Evolutionary conservation across 2,113 vertebrate genomes (phyloP), one percentile per base, ranked within the genome.

Genomic region (Caranx melampygus): DNA sequence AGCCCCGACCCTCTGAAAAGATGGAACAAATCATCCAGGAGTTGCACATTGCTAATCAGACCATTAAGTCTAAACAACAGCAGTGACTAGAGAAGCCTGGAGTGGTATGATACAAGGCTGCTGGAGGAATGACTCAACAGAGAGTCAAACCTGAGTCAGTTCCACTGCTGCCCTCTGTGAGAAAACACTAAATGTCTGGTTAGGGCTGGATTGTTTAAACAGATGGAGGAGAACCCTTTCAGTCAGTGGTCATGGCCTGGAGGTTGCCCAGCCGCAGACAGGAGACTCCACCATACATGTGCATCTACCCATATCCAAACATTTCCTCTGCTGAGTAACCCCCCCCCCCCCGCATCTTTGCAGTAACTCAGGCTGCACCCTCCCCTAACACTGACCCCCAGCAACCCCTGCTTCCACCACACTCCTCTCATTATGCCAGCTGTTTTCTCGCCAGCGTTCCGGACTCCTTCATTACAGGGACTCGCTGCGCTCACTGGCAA

Each of bases 381-480:
- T 81, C 75, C 84, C 40, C 35, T 4, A 11, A 33, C 72, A 15
- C 40, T 80, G 84, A 91, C 90, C 84, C 66, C 66, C 13, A n/a
- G 54, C 37, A 26, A 45, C 42, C 77, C 83, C 51, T 0, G 45
- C 55, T 51, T 78, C 85, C 47, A 18, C 71, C 8, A 2, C 81
- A 9, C 45, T 72, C 79, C 57, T 75, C 87, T 93, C 86, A 91
- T 93, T 93, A 91, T 10, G 33, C 70, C 69, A 20, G 67, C 66
- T 81, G 83, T 81, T 87, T 89, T 79, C 83, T 68, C 77, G 0
- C 73, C 84, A 83, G 62, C 74, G 72, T 81, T 62, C 66, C 26
- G 69, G 69, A 44, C 77, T 87, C 80, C 88, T 86, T 87, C 89
- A 90, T 92, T 89, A 91, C 47, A 10, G 82, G 51, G 60, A 61